These are phyloP conservation scores for Ladona fulva DNA, from an alignment of 1,140 invertebrate genomes.

Conservation along the genomic window DNA sequence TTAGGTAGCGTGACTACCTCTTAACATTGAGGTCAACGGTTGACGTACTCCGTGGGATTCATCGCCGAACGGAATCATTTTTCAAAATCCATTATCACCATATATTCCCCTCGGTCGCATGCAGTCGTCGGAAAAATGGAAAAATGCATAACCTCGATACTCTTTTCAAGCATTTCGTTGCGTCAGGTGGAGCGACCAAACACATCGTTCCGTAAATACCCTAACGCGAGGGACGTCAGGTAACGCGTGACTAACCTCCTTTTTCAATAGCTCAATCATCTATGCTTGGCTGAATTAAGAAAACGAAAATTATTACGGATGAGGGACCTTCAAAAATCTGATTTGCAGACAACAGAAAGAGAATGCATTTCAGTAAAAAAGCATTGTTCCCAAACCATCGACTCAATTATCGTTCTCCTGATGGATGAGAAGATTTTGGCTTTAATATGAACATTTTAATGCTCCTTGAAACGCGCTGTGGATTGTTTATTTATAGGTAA, in stretches of 20 bases:
- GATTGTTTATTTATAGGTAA: no score
- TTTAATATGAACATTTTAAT: no score
- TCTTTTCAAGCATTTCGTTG: background rate
- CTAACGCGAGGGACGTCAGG: background rate
- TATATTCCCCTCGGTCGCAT: no score
- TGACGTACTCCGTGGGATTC: background rate
- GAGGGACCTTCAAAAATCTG: no score
- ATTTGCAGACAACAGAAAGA: no score
- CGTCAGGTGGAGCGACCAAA: background rate
- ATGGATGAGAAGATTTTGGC: no score
- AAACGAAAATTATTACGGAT: no score
- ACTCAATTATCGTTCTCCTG: no score
- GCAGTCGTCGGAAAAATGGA: no score
- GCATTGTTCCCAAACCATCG: no score
- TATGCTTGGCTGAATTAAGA: background rate
- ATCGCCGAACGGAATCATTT: background rate
- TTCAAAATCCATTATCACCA: conserved; percentile 6
- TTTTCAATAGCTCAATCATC: conserved; percentile 7
- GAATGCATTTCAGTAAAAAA: no score
- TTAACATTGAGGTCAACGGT: conserved; percentile 4
- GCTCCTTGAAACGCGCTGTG: no score
- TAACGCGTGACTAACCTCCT: background rate
- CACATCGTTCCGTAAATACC: background rate
- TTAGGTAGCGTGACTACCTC: conserved; percentile 3
- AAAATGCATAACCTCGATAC: background rate